Base-by-base conservation (phyloP, 2,797 vertebrate species). In the Selene dorsalis region DNA sequence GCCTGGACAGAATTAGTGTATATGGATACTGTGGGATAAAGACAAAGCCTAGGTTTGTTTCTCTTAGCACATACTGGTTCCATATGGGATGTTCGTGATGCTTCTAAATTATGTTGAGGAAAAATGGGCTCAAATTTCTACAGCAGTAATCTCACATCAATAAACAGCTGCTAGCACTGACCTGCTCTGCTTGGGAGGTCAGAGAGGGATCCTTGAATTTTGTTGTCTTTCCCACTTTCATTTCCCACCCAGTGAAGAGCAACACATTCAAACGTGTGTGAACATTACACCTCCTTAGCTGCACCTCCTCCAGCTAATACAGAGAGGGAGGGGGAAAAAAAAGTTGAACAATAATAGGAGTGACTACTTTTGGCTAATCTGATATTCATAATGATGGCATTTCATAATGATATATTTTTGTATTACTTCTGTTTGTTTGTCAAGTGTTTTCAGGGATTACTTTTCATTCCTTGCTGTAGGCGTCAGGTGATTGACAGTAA, bases 91-190 rank as follows among this genome's bases (percentile, higher is more conserved):
- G 80, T 85, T 80, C 30, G 48, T 87, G 84, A 91, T 84, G 80
- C 69, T 69, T 86, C 70, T 16, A 77, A 88, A 83, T 91, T 77
- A 87, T 41, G 50, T 32, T 2, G 70, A 81, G 87, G 75, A 83
- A 85, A 91, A 88, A 85, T 9, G 28, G 73, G 74, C 80, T 92
- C 84, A 22, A 3, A 72, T 88, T 87, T 86, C 88, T 73, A 39
- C 56, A 3, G 35, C 65, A 30, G 77, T 82, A 87, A 88, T 86
- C 89, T 87, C 87, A 80, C 73, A 76, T 86, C 81, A 90, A 92
- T 85, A 92, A 93, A 88, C 87, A 86, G 88, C 87, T 77, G 84
- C 83, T 45, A n/a, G 80, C 43, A 4, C n/a, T 75, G 88, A 92
- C 87, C 87, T 80, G 77, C 52, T 0, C 55, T 62, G 60, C 77